Evolutionary conservation across 2,797 vertebrate species (phyloP), one percentile per base, ranked within the genome.

Genomic region (Scyliorhinus canicula): DNA sequence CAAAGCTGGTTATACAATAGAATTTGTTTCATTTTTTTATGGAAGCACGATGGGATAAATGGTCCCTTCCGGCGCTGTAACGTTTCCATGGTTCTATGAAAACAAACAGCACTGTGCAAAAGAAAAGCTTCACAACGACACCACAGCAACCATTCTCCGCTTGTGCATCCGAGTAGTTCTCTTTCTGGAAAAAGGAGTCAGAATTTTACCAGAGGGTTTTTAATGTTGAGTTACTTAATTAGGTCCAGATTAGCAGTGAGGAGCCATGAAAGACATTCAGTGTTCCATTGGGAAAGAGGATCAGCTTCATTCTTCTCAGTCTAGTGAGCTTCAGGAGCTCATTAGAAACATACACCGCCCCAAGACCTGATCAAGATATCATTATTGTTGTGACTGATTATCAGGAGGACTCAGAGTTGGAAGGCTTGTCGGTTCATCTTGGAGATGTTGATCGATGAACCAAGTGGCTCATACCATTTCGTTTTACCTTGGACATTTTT

Each of bases 261-360:
- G 3, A 86, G 6, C 84, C 26, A 28, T 55, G 28, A 28, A 19
- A 28, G 3, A 19, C 47, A 50, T 19, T 55, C 35, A n/a, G 9
- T 7, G 55, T 63, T n/a, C 88, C n/a, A 60, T 26, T 60, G 88
- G 88, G 57, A 91, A 26, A 24, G 14, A 21, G 44, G 19, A n/a
- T 91, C 0, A 31, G 44, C 28, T 88, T 88, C 28, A 31, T 24
- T 8, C 19, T 63, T 63, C 57, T 91, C 88, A 91, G 88, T 91
- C 88, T 63, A 60, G 55, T 91, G 88, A 91, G 88, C 55, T 60
- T 91, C 24, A 91, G 88, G 55, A 91, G 57, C 57, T 40, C 88
- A 60, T 91, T n/a, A 91, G 57, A 60, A 24, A 24, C 9, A 35
- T 50, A 57, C 28, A 7, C 26, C 16, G 2, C 55, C 4, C 19